Base-by-base conservation (phyloP, 2,113 vertebrate genomes). In the Paradoxurus hermaphroditus region DNA sequence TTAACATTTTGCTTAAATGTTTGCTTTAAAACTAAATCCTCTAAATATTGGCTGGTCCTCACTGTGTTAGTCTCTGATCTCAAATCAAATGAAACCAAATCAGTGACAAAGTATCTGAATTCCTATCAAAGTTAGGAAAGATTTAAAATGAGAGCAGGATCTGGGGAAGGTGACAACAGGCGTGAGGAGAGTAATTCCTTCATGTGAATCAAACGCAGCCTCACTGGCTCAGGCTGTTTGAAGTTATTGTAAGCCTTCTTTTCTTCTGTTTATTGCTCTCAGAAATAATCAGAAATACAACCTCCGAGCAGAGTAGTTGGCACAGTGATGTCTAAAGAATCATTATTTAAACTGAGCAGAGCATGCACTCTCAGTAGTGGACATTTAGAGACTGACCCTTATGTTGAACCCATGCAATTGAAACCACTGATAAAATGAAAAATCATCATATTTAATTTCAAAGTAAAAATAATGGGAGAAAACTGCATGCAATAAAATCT, bases 121-220 rank as follows among this genome's bases (percentile, higher is more conserved):
- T 56, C 49, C 41, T 63, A 34, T 3, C 36, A 39, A 44, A 94
- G 23, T 44, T 23, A 53, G 23, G 10, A 83, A 62, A 62, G 27
- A 25, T 31, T 73, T 65, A 41, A 6, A 68, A 12, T 5, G 4
- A 68, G 18, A 68, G 23, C 21, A 11, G 16, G 49, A 12, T 5
- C 46, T 51, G 53, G 18, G 13, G 14, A 67, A 51, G 12, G 29
- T 12, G 18, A 49, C 8, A 23, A 4, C 11, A 27, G 1, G 7
- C 14, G 8, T 3, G 23, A 8, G 23, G 39, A 53, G 59, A 49
- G 13, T 15, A 18, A 75, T 31, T 25, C 4, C 7, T 46, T 59
- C 31, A 46, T 2, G 0, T 23, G 19, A 21, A 51, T 31, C 16
- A 5, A 18, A 25, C 5, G 0, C 39, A 13, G 25, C 65, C n/a